Evolutionary conservation across 2,797 vertebrate species (phyloP).

Genomic region (Sparus aurata): DNA sequence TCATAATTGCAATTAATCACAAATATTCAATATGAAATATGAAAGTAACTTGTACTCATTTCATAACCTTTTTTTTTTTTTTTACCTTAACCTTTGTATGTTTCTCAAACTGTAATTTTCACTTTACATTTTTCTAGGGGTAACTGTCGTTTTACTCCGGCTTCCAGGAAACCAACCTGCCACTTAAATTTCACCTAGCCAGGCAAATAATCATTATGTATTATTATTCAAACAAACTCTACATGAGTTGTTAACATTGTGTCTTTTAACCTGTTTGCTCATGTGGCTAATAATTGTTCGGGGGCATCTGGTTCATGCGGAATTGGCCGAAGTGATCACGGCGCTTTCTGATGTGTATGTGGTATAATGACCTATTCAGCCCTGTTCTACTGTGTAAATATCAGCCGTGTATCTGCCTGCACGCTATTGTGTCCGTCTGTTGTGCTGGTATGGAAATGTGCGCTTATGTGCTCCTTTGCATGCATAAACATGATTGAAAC

Average conservation of each 20-base stretch:
- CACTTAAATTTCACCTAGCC: neutral
- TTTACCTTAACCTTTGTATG: too few relatives aligned
- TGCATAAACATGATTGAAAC: constrained; percentile 73
- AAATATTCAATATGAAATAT: too few relatives aligned
- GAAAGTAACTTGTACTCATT: too few relatives aligned
- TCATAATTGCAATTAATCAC: too few relatives aligned
- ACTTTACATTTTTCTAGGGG: too few relatives aligned
- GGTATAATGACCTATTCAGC: constrained; percentile 81
- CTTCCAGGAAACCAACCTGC: neutral
- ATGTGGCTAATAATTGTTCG: constrained; percentile 58
- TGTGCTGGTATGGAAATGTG: constrained; percentile 76
- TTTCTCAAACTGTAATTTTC: too few relatives aligned
- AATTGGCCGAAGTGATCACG: constrained; percentile 69
- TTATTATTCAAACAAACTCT: constrained; percentile 50
- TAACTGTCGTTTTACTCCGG: too few relatives aligned
- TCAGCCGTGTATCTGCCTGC: constrained; percentile 79
- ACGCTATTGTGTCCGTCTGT: constrained; percentile 70
- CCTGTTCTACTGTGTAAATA: constrained; percentile 76
- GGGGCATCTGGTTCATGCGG: constrained; percentile 53
- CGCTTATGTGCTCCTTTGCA: constrained; percentile 70
- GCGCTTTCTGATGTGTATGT: constrained; percentile 78
- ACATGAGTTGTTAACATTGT: constrained; percentile 60
- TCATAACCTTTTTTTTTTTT: too few relatives aligned
- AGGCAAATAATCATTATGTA: constrained; percentile 4
- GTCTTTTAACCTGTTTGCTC: constrained; percentile 71